These are phyloP conservation scores for Spilarctia lutea DNA, from an alignment of 2,888 invertebrate species.

Conservation along the genomic window DNA sequence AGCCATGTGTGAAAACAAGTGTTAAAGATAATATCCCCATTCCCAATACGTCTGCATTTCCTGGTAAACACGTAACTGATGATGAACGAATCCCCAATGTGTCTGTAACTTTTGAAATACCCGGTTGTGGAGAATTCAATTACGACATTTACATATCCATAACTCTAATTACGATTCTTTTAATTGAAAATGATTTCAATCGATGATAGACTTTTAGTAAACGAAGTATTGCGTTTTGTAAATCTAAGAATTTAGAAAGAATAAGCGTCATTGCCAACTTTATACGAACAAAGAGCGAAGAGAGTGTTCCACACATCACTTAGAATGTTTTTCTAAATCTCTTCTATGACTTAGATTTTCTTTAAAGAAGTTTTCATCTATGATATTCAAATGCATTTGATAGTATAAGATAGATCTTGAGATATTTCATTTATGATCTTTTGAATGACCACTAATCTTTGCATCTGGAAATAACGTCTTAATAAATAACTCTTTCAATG, in stretches of 20 bases:
- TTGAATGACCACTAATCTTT: not conserved
- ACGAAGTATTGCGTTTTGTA: too few relatives aligned
- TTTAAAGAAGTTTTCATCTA: not conserved
- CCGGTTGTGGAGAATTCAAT: not conserved
- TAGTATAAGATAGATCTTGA: not conserved
- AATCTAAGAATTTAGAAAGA: not conserved
- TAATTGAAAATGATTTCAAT: not conserved
- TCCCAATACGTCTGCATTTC: conserved; percentile 2
- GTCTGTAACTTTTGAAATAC: not conserved
- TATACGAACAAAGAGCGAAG: too few relatives aligned
- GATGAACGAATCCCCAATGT: not conserved
- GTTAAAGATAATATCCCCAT: conserved; percentile 11
- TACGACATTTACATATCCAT: not conserved
- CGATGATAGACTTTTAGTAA: not conserved
- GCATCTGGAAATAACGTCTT: not conserved
- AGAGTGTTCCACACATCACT: too few relatives aligned
- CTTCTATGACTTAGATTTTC: too few relatives aligned
- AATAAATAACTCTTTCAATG: not conserved
- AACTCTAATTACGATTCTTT: not conserved
- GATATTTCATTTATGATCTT: not conserved
- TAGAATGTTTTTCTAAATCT: too few relatives aligned
- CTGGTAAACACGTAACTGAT: conserved; percentile 9
- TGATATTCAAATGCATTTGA: not conserved
- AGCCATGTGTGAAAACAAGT: conserved; percentile 27
- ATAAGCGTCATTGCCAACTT: not conserved